Conservation (phyloP, 64 coral and sea anemone genomes). For the Pachyseris speciosa region DNA sequence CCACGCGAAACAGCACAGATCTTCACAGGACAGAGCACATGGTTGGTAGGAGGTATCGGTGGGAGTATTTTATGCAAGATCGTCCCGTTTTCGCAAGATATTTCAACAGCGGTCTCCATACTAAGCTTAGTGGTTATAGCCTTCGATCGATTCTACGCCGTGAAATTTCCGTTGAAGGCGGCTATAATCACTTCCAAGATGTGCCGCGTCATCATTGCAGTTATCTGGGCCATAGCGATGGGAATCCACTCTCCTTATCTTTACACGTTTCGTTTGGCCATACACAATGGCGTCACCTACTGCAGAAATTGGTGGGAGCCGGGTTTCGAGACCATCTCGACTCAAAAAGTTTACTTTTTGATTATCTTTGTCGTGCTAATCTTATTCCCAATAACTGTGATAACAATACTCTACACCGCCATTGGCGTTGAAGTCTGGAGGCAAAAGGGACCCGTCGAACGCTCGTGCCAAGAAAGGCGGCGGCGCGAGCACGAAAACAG, state of each 20-base stretch:
- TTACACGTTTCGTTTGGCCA: slow-evolving; percentile 41
- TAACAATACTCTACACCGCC: slow-evolving; percentile 49
- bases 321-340: slow-evolving; percentile 23
- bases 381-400: slow-evolving; percentile 58
- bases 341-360: slow-evolving; percentile 59
- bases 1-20: slow-evolving; percentile 50
- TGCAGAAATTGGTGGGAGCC: slow-evolving; percentile 60
- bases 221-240: slow-evolving; percentile 60
- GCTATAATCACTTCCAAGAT: slow-evolving; percentile 34
- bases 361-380: slow-evolving; percentile 66
- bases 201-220: slow-evolving; percentile 33
- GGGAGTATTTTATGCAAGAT: slow-evolving; percentile 69
- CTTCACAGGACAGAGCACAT: slow-evolving; percentile 6
- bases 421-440: slow-evolving; percentile 59
- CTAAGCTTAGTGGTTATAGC: slow-evolving; percentile 66
- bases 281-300: not conserved
- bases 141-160: slow-evolving; percentile 73
- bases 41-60: slow-evolving; percentile 46
- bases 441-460: slow-evolving; percentile 33
- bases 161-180: slow-evolving; percentile 52
- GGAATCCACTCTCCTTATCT: slow-evolving; percentile 60
- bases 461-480: slow-evolving; percentile 1
- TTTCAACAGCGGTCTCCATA: slow-evolving; percentile 70
- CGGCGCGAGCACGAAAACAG: slow-evolving; percentile 19
- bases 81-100: slow-evolving; percentile 55